phyloP scores from a whole-genome alignment of 2,888 invertebrate species.

The Loripinus fragilis region DNA sequence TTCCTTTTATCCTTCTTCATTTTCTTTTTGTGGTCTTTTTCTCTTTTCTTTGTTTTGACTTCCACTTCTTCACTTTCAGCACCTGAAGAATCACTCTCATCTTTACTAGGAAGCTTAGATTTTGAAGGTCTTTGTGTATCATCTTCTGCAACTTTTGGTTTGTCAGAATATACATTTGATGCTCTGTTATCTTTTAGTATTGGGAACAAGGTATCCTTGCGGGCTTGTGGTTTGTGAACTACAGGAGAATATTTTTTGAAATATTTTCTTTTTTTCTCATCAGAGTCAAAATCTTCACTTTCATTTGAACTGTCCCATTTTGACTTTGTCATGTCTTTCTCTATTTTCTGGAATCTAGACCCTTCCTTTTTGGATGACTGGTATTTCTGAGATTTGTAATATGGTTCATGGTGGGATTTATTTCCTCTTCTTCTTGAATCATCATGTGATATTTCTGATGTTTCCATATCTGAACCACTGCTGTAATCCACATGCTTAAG shows the following conservation, averaged over 20 bases:
- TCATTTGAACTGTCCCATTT: conserved; percentile 52
- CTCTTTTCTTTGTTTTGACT: conserved; percentile 7
- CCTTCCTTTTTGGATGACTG: background rate
- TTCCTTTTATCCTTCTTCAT: conserved; percentile 25
- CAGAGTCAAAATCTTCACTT: conserved; percentile 17
- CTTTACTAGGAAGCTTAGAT: conserved; percentile 6
- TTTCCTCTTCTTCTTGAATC: background rate
- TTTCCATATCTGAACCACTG: conserved; percentile 25
- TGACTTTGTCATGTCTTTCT: conserved; percentile 42
- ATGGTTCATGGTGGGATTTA: background rate
- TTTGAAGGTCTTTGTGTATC: background rate
- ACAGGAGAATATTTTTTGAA: background rate
- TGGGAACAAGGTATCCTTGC: background rate
- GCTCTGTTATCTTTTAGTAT: background rate
- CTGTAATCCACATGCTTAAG: conserved; percentile 12
- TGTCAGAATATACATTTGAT: background rate
- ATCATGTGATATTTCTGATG: background rate
- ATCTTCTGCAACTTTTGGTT: background rate
- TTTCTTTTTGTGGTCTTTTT: conserved; percentile 24
- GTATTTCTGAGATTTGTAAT: background rate
- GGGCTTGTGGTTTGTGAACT: background rate
- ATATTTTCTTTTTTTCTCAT: background rate
- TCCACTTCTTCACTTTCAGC: conserved; percentile 9
- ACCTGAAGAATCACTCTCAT: conserved; percentile 34
- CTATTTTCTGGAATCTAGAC: background rate